Evolutionary conservation across 2,888 invertebrate genomes (phyloP).

Genomic region (Eupithecia insigniata): DNA sequence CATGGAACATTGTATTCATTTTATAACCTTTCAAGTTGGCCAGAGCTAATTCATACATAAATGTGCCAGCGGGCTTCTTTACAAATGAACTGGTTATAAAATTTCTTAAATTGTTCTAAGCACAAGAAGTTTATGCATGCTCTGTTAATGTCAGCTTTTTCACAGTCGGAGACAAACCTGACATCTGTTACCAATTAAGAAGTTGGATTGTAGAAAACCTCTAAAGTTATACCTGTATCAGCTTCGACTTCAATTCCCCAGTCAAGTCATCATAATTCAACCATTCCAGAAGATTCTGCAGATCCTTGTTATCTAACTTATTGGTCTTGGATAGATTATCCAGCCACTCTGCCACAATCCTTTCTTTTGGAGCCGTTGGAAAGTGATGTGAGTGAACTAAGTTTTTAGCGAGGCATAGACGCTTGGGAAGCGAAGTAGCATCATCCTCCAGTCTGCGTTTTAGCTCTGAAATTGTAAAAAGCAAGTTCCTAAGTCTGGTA

Average conservation of each 20-base stretch:
- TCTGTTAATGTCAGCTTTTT: no score
- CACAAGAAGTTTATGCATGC: background rate
- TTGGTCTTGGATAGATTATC: constrained; percentile 60
- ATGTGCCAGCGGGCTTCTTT: no score
- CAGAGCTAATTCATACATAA: no score
- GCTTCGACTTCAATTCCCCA: constrained; percentile 65
- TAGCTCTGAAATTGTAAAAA: constrained; percentile 67
- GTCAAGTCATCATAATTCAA: constrained; percentile 66
- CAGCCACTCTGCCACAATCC: constrained; percentile 80
- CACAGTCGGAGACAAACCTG: no score
- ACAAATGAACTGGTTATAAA: no score
- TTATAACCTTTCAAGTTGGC: no score
- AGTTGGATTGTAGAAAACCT: background rate
- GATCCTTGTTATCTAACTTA: constrained; percentile 57
- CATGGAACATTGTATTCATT: background rate
- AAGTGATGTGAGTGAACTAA: constrained; percentile 77
- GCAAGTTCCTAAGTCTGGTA: background rate
- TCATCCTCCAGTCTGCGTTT: constrained; percentile 74
- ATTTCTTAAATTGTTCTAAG: background rate
- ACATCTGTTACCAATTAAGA: background rate
- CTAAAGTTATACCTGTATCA: constrained; percentile 63
- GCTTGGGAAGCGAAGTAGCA: constrained; percentile 74
- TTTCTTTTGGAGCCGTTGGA: constrained; percentile 77
- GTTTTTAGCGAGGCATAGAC: constrained; percentile 82
- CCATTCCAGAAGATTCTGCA: constrained; percentile 68